A percentile compares a stretch with the other conserved stretches of the same genome.
phyloP scores from a whole-genome alignment of 1,140 invertebrate genomes.

The Drosophila leontia region DNA sequence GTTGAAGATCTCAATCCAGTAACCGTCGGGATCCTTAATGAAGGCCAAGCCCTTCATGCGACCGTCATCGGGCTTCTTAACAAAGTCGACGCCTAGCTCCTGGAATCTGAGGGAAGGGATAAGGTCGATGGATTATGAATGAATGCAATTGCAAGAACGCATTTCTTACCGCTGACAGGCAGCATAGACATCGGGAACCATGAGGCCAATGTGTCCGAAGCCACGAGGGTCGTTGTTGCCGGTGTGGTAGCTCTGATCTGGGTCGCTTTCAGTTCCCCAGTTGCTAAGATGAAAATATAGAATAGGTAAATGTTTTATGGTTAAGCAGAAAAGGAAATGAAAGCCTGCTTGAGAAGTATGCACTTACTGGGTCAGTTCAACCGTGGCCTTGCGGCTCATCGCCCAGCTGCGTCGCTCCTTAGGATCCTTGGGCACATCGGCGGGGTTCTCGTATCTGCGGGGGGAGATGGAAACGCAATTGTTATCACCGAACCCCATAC shows the following conservation, averaged over 20 bases:
- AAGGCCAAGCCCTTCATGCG: constrained; percentile 98
- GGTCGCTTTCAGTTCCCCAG: constrained; percentile 96
- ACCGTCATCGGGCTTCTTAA: constrained; percentile 95
- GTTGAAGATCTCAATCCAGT: constrained; percentile 98
- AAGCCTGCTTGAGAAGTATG: not conserved
- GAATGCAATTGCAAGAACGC: constrained; percentile 8
- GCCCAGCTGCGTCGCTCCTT: constrained; percentile 91
- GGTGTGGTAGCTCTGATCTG: constrained; percentile 93
- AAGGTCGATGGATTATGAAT: not conserved
- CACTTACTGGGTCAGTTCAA: constrained; percentile 96
- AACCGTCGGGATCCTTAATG: constrained; percentile 97
- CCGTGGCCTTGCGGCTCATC: constrained; percentile 92
- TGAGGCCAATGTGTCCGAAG: constrained; percentile 96
- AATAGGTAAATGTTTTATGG: not conserved
- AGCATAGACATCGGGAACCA: constrained; percentile 94
- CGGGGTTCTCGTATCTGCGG: constrained; percentile 89
- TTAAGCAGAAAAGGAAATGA: not conserved
- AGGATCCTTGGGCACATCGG: constrained; percentile 90
- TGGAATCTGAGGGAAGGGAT: constrained; percentile 88
- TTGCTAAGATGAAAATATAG: constrained; percentile 88
- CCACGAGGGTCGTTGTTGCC: constrained; percentile 96
- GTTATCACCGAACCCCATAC: constrained; percentile 5
- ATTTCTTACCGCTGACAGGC: constrained; percentile 89
- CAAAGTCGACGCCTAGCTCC: constrained; percentile 93
- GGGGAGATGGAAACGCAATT: constrained; percentile 3